These are phyloP conservation scores for Drosophila sproati DNA, from an alignment of 1,140 invertebrate genomes.

Conservation along the genomic window DNA sequence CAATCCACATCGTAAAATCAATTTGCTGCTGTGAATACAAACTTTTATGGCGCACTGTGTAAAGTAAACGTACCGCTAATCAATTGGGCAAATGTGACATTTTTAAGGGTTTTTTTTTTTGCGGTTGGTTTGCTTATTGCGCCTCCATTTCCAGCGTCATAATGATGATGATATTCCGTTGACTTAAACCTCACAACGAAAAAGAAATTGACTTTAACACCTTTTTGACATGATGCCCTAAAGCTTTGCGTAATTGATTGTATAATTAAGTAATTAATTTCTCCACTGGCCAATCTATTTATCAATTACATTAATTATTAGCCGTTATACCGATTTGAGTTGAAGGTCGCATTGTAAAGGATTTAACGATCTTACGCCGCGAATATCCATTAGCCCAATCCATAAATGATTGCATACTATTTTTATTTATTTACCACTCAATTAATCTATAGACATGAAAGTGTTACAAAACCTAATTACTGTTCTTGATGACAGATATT, in stretches of 20 bases:
- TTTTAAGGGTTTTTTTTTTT: slow-evolving; percentile 28
- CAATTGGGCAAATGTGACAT: slow-evolving; percentile 50
- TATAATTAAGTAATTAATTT: background rate
- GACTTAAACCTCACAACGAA: background rate
- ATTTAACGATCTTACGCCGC: too few species aligned
- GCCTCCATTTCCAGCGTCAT: slow-evolving; percentile 15
- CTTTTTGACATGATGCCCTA: slow-evolving; percentile 3
- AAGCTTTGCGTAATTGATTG: background rate
- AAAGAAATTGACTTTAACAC: slow-evolving; percentile 30
- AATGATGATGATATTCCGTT: background rate
- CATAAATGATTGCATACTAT: too few species aligned
- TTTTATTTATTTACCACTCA: too few species aligned
- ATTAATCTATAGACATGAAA: too few species aligned
- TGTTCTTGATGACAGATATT: background rate
- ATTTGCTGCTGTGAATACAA: slow-evolving; percentile 50
- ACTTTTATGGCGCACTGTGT: slow-evolving; percentile 48
- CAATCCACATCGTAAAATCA: slow-evolving; percentile 47
- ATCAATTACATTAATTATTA: background rate
- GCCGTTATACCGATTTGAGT: too few species aligned
- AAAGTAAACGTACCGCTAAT: slow-evolving; percentile 39
- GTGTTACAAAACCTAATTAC: background rate
- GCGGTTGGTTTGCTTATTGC: slow-evolving; percentile 37
- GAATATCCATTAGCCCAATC: too few species aligned
- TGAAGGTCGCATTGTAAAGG: too few species aligned
- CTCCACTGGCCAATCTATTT: background rate